Percentiles rank a stretch among this genome's conserved stretches.
Evolutionary conservation across 2,888 invertebrate species (phyloP).

Genomic region (Lysandra coridon): DNA sequence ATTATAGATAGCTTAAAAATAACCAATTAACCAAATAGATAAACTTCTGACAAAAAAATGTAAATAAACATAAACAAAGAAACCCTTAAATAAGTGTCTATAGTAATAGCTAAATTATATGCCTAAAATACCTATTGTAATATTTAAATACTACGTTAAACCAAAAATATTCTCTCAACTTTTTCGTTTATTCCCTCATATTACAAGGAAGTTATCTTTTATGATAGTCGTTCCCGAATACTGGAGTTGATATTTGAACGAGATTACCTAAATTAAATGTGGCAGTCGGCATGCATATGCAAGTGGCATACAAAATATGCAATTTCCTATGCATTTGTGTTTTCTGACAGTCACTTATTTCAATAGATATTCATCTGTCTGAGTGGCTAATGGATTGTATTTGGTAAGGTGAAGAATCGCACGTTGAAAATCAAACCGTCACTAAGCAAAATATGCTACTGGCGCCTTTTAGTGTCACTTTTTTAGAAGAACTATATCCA

Average conservation of each 20-base stretch:
- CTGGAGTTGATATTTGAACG: conserved; percentile 48
- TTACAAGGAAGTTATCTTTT: conserved; percentile 45
- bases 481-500: background rate
- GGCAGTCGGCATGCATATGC: conserved; percentile 41
- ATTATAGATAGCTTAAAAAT: too few species aligned
- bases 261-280: conserved; percentile 55
- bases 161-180: background rate
- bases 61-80: too few species aligned
- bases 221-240: conserved; percentile 49
- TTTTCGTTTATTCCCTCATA: conserved; percentile 37
- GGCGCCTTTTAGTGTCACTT: background rate
- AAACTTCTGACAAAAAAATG: too few species aligned
- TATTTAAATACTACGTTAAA: background rate
- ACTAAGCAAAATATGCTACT: background rate
- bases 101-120: too few species aligned
- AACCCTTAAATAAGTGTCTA: too few species aligned
- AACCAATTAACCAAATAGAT: too few species aligned
- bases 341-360: conserved; percentile 17
- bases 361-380: background rate
- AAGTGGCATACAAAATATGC: conserved; percentile 63
- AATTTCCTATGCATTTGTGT: conserved; percentile 59
- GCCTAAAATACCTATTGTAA: too few species aligned
- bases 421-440: background rate
- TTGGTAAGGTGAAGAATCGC: background rate
- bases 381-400: background rate